Conservation (phyloP, 2,797 vertebrate species). For the Anguilla anguilla region DNA sequence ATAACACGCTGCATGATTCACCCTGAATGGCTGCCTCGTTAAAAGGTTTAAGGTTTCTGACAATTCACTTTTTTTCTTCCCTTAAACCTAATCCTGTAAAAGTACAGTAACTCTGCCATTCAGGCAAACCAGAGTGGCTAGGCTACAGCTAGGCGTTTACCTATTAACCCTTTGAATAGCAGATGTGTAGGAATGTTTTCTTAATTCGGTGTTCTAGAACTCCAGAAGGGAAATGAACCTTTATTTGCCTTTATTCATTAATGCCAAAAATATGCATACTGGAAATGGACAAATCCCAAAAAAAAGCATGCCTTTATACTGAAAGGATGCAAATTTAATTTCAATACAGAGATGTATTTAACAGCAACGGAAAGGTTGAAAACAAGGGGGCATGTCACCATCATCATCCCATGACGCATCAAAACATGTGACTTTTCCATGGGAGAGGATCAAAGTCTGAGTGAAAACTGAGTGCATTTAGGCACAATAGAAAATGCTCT, state of each 20-base stretch:
- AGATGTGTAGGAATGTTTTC: too few relatives aligned
- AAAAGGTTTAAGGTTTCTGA: background rate
- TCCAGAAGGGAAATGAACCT: background rate
- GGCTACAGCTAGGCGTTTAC: background rate
- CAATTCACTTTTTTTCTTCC: background rate
- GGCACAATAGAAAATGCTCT: background rate
- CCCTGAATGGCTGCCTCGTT: constrained; percentile 42
- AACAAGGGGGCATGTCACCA: background rate
- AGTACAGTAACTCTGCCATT: background rate
- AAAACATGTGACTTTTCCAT: background rate
- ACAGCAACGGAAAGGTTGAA: background rate
- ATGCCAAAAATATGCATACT: too few relatives aligned
- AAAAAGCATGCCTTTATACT: background rate
- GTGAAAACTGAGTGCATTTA: too few relatives aligned
- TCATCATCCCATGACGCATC: background rate
- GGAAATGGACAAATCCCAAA: background rate
- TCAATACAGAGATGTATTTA: background rate
- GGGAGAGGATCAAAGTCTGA: too few relatives aligned
- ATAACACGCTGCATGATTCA: constrained; percentile 38
- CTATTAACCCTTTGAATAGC: background rate
- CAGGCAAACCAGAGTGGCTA: too few relatives aligned
- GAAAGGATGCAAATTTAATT: background rate
- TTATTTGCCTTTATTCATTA: background rate
- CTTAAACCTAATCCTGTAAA: background rate
- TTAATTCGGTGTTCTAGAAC: too few relatives aligned